Base-by-base conservation (phyloP, 2,888 invertebrate genomes). In the Anoplius nigerrimus region DNA sequence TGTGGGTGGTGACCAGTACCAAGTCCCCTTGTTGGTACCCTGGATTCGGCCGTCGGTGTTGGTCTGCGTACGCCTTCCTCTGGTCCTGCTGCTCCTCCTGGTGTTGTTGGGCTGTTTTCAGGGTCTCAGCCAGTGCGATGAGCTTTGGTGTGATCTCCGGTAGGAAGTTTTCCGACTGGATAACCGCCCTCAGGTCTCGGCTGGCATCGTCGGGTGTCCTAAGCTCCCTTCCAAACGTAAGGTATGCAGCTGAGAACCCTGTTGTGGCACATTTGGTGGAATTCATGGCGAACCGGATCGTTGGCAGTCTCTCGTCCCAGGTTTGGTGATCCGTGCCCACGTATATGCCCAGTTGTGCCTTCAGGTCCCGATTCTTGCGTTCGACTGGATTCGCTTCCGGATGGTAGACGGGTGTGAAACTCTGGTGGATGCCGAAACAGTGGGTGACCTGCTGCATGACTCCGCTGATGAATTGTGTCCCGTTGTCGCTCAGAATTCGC, bases 221-320 rank as follows among this genome's bases (percentile, higher is more conserved):
- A 0, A 88, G 53, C 67, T 89, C 86, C 58, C 87, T 64, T 0
- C 82, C 88, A 51, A 84, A 82, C 21, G 83, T 88, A 0, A 88
- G 55, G 45, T 76, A 87, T 0, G 88, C 86, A 2, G 87, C 76
- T 0, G 85, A 75, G 27, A 69, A 76, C 0, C 83, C 81, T 2
- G 87, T 88, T 6, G 74, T 69, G 51, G 78, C 70, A 48, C 82
- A 81, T 6, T 27, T 48, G 0, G 82, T 78, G 0, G 86, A 82
- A 52, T 89, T 89, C 81, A 89, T 86, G 0, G 87, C 85, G 61
- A 89, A 89, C 0, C 88, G 69, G 0, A 89, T 84, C 1, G 76
- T 61, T 0, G 87, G 77, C 1, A 89, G 61, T 2, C 82, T 73
- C 0, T 81, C 76, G 1, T 71, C 42, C 87, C 87, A 89, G 1